A percentile compares a stretch with the other conserved stretches of the same genome.
phyloP scores from a whole-genome alignment of 2,797 vertebrate genomes.

The Chelmon rostratus region DNA sequence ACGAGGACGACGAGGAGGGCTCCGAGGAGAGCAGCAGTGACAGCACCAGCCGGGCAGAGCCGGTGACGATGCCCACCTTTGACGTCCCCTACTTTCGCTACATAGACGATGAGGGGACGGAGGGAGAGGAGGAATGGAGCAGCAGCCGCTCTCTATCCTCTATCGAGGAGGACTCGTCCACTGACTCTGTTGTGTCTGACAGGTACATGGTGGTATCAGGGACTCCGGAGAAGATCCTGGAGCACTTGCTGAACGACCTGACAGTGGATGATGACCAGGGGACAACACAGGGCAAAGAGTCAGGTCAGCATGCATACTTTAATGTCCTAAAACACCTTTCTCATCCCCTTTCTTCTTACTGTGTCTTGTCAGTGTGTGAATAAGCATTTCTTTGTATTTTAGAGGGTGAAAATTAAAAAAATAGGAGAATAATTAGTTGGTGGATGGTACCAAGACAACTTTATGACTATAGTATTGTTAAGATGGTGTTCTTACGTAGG shows the following conservation, averaged over 20 bases:
- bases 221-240: conserved; percentile 96
- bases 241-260: conserved; percentile 93
- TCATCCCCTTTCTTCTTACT: conserved; percentile 5
- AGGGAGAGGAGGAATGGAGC: conserved; percentile 93
- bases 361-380: conserved; percentile 2
- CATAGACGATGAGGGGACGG: conserved; percentile 96
- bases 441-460: conserved; percentile 14
- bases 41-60: conserved; percentile 82
- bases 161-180: conserved; percentile 92
- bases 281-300: conserved; percentile 86
- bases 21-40: conserved; percentile 78
- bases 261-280: conserved; percentile 89
- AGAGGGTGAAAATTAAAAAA: not conserved
- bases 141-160: conserved; percentile 97
- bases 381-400: conserved; percentile 1
- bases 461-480: not conserved
- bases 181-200: conserved; percentile 92
- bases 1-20: conserved; percentile 81
- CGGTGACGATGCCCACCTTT: conserved; percentile 92
- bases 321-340: conserved; percentile 4
- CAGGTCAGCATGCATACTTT: conserved; percentile 84
- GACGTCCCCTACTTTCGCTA: conserved; percentile 99
- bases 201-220: conserved; percentile 95
- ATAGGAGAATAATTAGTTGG: not conserved
- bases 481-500: not conserved